Conservation (phyloP, 2,113 vertebrate genomes). For the Phrynosoma platyrhinos region DNA sequence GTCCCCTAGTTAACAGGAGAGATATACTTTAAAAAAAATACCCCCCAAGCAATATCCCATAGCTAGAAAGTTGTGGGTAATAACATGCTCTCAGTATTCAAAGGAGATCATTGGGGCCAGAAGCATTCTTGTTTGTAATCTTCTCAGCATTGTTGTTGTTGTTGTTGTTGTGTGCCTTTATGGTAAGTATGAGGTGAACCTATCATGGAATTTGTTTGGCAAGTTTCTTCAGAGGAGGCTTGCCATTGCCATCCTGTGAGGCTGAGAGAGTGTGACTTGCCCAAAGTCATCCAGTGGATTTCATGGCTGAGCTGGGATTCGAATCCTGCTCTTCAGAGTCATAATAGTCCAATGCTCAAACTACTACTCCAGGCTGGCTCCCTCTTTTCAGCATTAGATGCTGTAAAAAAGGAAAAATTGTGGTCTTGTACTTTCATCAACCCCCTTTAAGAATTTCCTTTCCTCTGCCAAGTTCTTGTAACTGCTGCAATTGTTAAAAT, state of each 20-base stretch:
- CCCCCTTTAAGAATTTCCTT: not conserved
- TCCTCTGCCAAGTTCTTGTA: not conserved
- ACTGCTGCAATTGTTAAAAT: slow-evolving; percentile 1
- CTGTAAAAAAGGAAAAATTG: not conserved
- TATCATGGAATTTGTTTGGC: no score
- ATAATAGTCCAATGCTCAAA: not conserved
- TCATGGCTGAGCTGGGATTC: not conserved
- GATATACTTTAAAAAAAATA: no score
- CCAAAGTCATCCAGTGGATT: not conserved
- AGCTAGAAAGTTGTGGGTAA: not conserved
- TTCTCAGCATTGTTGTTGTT: not conserved
- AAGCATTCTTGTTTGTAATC: not conserved
- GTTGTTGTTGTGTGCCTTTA: not conserved
- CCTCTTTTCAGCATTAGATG: not conserved
- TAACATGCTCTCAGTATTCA: not conserved
- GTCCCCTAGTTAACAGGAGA: no score
- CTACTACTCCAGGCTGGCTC: not conserved
- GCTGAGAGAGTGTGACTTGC: no score
- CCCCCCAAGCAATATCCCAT: no score
- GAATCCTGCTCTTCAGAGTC: not conserved
- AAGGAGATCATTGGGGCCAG: no score
- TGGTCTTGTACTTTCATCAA: not conserved
- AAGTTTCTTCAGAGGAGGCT: no score
- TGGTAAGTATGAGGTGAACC: no score
- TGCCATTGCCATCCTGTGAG: no score